phyloP scores from a whole-genome alignment of 2,113 vertebrate species.

The Cololabis saira region DNA sequence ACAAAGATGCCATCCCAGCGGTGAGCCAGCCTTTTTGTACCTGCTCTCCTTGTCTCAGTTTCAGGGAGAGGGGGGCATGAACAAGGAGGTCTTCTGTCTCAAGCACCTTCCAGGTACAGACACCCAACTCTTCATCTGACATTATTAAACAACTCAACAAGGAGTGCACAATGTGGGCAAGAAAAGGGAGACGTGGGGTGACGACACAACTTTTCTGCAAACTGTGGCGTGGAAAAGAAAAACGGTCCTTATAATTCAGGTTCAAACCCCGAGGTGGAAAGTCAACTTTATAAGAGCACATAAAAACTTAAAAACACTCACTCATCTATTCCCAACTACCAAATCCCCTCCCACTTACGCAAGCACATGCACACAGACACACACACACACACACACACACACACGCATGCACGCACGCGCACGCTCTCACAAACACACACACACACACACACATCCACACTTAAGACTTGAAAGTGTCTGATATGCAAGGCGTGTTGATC shows the following conservation, averaged over 20 bases:
- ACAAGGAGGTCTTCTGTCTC: conserved; percentile 67
- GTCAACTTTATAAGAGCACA: conserved; percentile 28
- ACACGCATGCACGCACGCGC: too few species aligned
- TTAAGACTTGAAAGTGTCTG: conserved; percentile 68
- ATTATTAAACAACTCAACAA: conserved; percentile 48
- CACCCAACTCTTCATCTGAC: conserved; percentile 42
- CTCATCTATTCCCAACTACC: conserved; percentile 43
- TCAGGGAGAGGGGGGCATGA: conserved; percentile 37
- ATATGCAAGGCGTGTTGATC: conserved; percentile 65
- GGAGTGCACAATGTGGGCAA: conserved; percentile 28
- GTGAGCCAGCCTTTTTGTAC: conserved; percentile 43
- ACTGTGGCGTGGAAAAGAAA: not conserved
- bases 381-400: conserved; percentile 22
- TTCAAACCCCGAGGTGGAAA: conserved; percentile 26
- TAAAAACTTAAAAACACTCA: conserved; percentile 53
- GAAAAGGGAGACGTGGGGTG: not conserved
- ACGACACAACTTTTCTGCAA: not conserved
- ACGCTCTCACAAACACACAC: too few species aligned
- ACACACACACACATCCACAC: conserved; percentile 22
- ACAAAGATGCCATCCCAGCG: conserved; percentile 48
- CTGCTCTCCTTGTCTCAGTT: conserved; percentile 13
- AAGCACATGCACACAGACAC: conserved; percentile 5
- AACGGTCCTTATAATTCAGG: not conserved
- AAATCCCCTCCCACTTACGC: conserved; percentile 21
- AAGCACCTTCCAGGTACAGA: conserved; percentile 47